Percentiles rank a stretch among this genome's conserved stretches.
These are phyloP conservation scores for Eonycteris spelaea DNA, from an alignment of 2,113 vertebrate species.

Conservation along the genomic window DNA sequence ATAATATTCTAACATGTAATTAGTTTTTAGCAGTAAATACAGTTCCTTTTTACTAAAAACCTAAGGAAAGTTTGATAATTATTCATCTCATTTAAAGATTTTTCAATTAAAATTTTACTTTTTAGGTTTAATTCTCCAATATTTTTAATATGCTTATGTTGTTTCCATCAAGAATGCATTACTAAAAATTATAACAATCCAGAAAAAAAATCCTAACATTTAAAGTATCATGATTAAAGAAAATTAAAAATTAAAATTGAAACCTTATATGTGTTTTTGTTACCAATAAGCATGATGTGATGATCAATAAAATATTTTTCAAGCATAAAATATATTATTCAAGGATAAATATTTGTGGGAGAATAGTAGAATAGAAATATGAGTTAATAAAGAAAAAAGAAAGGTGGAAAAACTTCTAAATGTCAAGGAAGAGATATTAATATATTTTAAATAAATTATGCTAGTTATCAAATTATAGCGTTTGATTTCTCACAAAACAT, in stretches of 20 bases:
- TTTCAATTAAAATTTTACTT: not conserved
- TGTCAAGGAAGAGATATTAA: not conserved
- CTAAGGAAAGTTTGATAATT: not conserved
- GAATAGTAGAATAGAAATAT: not conserved
- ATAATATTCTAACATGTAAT: not conserved
- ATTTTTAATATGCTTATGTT: not conserved
- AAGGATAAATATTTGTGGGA: not conserved
- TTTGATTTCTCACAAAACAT: constrained; percentile 4
- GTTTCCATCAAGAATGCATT: not conserved
- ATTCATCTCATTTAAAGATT: not conserved
- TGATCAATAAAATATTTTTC: not conserved
- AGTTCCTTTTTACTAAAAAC: not conserved
- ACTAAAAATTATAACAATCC: not conserved
- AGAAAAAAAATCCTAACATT: not conserved
- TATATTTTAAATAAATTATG: not conserved
- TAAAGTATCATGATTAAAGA: not conserved
- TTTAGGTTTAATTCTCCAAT: constrained; percentile 2
- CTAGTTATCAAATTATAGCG: not conserved
- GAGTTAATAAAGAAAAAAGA: not conserved
- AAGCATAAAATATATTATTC: not conserved
- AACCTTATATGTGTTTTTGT: not conserved
- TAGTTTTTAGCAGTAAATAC: not conserved
- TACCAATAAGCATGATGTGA: not conserved
- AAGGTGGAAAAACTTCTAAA: constrained; percentile 25
- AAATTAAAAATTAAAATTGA: not conserved